A percentile compares a stretch with the other conserved stretches of the same genome.
These are phyloP conservation scores for Pyrochroa serraticornis DNA, from an alignment of 2,888 invertebrate genomes.

Conservation along the genomic window DNA sequence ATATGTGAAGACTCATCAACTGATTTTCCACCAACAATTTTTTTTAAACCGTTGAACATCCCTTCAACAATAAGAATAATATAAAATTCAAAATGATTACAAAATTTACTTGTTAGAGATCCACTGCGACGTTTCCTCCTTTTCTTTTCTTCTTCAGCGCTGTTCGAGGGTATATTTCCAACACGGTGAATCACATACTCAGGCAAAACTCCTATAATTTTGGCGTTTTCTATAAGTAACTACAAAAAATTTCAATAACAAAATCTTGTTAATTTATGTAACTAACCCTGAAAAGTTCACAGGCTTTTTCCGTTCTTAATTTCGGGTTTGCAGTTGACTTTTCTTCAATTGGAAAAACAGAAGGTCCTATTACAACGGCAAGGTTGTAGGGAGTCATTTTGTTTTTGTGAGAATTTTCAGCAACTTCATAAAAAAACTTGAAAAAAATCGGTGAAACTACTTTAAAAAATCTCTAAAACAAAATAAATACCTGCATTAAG, in stretches of 20 bases:
- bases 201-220: constrained; percentile 75
- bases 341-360: constrained; percentile 80
- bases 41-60: constrained; percentile 77
- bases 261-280: not conserved
- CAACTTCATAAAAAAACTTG: constrained; percentile 73
- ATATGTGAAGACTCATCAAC: constrained; percentile 58
- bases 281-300: constrained; percentile 71
- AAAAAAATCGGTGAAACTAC: constrained; percentile 40
- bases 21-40: constrained; percentile 73
- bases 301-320: constrained; percentile 69
- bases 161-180: constrained; percentile 54
- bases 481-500: constrained; percentile 72
- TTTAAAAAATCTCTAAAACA: constrained; percentile 5
- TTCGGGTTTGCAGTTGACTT: constrained; percentile 62
- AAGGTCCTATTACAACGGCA: constrained; percentile 84
- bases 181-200: constrained; percentile 62
- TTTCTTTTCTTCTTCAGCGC: constrained; percentile 62
- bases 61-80: constrained; percentile 58
- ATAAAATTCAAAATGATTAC: constrained; percentile 14
- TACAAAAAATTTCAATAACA: constrained; percentile 53
- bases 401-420: constrained; percentile 72
- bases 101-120: constrained; percentile 76
- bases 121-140: constrained; percentile 86
- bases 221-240: constrained; percentile 79
- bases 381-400: constrained; percentile 86